A percentile compares a stretch with the other conserved stretches of the same genome.
These are phyloP conservation scores for Sebastolobus altivelis DNA, from an alignment of 2,797 vertebrate species.

Conservation along the genomic window DNA sequence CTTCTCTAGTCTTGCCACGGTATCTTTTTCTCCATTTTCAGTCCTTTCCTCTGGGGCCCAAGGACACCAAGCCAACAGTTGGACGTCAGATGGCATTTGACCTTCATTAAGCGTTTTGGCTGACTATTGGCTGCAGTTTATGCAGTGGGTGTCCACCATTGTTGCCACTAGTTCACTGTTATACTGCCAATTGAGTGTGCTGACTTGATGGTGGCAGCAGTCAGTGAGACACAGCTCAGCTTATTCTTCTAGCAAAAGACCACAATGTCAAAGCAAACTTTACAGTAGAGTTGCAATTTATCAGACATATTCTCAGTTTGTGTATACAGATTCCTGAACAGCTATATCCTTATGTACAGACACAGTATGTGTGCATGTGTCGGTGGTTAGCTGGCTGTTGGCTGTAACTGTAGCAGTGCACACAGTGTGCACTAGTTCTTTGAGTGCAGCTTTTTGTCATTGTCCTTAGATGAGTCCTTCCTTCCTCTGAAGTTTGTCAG, in stretches of 20 bases:
- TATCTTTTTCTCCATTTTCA: not conserved
- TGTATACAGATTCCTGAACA: not conserved
- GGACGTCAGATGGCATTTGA: not conserved
- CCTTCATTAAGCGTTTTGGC: not conserved
- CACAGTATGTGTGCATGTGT: not conserved
- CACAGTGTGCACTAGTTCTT: not conserved
- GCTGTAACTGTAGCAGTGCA: not conserved
- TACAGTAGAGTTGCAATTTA: not conserved
- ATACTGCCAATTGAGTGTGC: not conserved
- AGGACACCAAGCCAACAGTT: not conserved
- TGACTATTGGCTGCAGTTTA: not conserved
- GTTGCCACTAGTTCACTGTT: not conserved
- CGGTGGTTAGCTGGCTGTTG: not conserved
- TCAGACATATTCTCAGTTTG: not conserved
- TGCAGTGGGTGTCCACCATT: not conserved
- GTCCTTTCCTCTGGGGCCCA: not conserved
- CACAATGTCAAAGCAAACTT: not conserved
- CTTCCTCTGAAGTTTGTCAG: slow-evolving; percentile 1
- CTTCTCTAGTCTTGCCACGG: not conserved
- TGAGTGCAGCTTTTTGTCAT: not conserved
- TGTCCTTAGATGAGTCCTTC: not conserved
- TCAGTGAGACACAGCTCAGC: not conserved
- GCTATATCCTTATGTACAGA: not conserved
- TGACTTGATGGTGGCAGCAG: not conserved
- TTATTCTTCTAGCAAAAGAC: not conserved